A percentile compares a stretch with the other conserved stretches of the same genome.
phyloP scores from a whole-genome alignment of 2,888 invertebrate species.

The Erynnis tages region DNA sequence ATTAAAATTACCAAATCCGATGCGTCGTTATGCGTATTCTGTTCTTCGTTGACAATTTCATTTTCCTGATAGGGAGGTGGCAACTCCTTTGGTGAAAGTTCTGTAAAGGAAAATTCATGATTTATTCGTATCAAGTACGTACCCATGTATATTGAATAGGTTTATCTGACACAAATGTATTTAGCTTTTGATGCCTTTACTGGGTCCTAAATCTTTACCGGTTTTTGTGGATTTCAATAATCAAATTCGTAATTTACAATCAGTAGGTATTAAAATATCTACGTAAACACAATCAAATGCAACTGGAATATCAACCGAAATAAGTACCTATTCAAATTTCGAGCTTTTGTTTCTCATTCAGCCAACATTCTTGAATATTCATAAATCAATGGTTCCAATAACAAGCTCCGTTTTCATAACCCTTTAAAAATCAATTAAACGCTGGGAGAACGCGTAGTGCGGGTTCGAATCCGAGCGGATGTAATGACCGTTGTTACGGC shows the following conservation, averaged over 20 bases:
- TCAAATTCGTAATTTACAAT: too few species aligned
- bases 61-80: conserved; percentile 71
- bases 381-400: not conserved
- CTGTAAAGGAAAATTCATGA: conserved; percentile 47
- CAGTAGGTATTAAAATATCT: too few species aligned
- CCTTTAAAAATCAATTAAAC: conserved; percentile 17
- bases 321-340: too few species aligned
- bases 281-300: too few species aligned
- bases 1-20: conserved; percentile 30
- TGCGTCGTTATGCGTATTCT: conserved; percentile 35
- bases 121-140: conserved; percentile 34
- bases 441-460: not conserved
- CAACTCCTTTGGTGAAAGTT: conserved; percentile 62
- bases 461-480: conserved; percentile 7
- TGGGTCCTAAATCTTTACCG: too few species aligned
- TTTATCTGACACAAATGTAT: too few species aligned
- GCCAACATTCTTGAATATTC: too few species aligned
- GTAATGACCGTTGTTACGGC: conserved; percentile 51
- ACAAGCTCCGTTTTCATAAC: not conserved
- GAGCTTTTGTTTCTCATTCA: too few species aligned
- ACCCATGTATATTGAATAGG: not conserved
- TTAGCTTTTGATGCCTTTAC: too few species aligned
- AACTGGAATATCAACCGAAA: too few species aligned
- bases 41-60: conserved; percentile 42
- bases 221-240: too few species aligned